phyloP scores from a whole-genome alignment of 2,888 invertebrate genomes.

The Villa cingulata region DNA sequence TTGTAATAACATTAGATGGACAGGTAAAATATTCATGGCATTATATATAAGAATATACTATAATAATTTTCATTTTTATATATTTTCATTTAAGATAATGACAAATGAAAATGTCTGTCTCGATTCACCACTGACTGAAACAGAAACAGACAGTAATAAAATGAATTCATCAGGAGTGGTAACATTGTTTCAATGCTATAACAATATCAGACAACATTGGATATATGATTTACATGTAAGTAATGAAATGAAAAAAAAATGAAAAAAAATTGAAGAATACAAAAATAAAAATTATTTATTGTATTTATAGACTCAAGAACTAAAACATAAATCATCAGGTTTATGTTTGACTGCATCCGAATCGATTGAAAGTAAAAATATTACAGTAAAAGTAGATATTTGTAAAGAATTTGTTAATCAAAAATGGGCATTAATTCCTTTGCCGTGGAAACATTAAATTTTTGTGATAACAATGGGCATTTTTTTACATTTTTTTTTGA shows the following conservation, averaged over 20 bases:
- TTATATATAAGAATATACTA: background rate
- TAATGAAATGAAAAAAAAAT: background rate
- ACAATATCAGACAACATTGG: slow-evolving; percentile 28
- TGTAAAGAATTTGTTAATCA: slow-evolving; percentile 27
- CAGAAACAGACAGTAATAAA: too few species aligned
- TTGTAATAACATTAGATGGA: slow-evolving; percentile 52
- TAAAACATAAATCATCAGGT: slow-evolving; percentile 25
- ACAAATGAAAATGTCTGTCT: slow-evolving; percentile 79
- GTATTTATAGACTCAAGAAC: slow-evolving; percentile 28
- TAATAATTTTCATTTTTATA: background rate
- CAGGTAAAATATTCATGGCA: too few species aligned
- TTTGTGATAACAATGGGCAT: too few species aligned
- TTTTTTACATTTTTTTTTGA: too few species aligned
- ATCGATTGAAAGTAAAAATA: slow-evolving; percentile 18
- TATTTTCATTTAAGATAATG: slow-evolving; percentile 42
- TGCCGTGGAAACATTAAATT: slow-evolving; percentile 29
- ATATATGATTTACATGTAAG: slow-evolving; percentile 31
- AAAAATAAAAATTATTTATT: background rate
- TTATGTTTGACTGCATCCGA: slow-evolving; percentile 28
- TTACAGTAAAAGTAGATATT: slow-evolving; percentile 22
- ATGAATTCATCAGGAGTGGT: slow-evolving; percentile 24
- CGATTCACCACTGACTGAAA: slow-evolving; percentile 44
- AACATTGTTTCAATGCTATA: slow-evolving; percentile 26
- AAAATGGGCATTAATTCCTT: slow-evolving; percentile 31
- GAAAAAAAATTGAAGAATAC: too few species aligned